Evolutionary conservation across 2,797 vertebrate genomes (phyloP).

Genomic region (Poecile montanus): DNA sequence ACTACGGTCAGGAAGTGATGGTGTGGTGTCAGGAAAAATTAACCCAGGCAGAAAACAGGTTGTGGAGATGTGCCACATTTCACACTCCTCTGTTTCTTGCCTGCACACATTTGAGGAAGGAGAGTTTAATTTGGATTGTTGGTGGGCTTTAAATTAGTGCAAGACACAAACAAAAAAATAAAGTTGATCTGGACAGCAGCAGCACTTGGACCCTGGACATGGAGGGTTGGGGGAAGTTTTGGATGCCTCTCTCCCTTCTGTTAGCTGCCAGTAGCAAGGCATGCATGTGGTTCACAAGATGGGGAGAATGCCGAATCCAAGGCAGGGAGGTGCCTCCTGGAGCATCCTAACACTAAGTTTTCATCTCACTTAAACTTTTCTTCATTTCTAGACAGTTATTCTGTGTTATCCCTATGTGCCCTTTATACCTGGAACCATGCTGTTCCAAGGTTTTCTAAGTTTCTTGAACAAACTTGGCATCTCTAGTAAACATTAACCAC

Average conservation of each 20-base stretch:
- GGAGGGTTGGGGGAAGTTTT: not conserved
- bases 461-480: constrained; percentile 21
- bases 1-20: not conserved
- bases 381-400: not conserved
- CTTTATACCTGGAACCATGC: not conserved
- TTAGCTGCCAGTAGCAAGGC: not conserved
- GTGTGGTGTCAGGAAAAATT: not conserved
- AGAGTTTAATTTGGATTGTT: not conserved
- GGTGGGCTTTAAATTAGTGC: not conserved
- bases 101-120: not conserved
- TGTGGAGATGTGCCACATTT: not conserved
- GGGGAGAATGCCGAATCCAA: not conserved
- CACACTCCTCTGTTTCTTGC: not conserved
- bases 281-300: not conserved
- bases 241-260: not conserved
- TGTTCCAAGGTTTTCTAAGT: not conserved
- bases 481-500: constrained; percentile 6
- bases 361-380: not conserved
- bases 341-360: not conserved
- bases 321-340: not conserved
- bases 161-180: not conserved
- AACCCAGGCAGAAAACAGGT: not conserved
- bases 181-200: not conserved
- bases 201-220: not conserved
- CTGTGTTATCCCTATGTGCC: not conserved